Evolutionary conservation across 2,888 invertebrate species (phyloP), one percentile per base, ranked within the genome.

Genomic region (Xestia xanthographa): DNA sequence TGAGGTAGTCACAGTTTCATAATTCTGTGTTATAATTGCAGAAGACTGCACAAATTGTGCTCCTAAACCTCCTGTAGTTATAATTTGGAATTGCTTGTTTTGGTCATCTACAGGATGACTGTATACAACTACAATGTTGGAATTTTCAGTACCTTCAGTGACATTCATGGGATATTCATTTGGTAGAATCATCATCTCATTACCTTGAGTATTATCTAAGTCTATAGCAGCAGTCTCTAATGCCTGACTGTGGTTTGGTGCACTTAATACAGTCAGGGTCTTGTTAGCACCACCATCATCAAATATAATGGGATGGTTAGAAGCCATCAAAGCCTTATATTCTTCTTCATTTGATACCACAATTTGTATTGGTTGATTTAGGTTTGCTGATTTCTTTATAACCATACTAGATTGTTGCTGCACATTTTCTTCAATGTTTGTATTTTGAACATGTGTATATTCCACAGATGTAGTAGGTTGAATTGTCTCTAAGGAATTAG

Each of bases 41-140:
- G 96, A 94, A 66, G 95, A 90, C 72, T 94, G 94, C 66, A 95
- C 94, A 92, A 93, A 95, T 79, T 96, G 95, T 72, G 94, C 87
- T 69, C 91, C 94, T 80, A 95, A 90, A 66, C 91, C 93, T 88
- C 94, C 94, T 80, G 95, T 91, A 70, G 95, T 92, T 66, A 95
- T 91, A 58, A 96, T 89, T 95, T 97, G 92, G 86, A 94, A 97
- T 88, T 97, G 97, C 86, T 97, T 97, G 88, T 95, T 96, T 90
- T 96, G 95, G 75, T 96, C 96, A 88, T 97, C 96, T 53, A 97
- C 95, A 63, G 97, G 97, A 90, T 97, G 97, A 91, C 97, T 97
- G 86, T 97, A 97, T 29, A 97, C 95, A 66, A 97, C 97, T 22
- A 97, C 97, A 90, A 97, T 97, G 87, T 97, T 97, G 2, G 97